Evolutionary conservation across 2,113 vertebrate genomes (phyloP).

Genomic region (Anarrhichthys ocellatus): DNA sequence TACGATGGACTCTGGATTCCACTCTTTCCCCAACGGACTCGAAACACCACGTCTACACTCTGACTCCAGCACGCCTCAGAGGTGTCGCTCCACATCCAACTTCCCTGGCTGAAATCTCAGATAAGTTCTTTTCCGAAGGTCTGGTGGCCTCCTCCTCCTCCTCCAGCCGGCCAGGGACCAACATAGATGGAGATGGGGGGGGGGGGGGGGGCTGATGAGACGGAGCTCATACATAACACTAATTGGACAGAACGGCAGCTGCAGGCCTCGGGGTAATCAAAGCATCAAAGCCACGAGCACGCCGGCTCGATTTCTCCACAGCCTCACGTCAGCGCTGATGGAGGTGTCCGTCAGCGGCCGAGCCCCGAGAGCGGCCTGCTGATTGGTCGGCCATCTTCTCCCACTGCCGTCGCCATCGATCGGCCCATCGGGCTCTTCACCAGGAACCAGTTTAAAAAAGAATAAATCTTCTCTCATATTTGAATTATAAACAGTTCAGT

Average conservation of each 20-base stretch:
- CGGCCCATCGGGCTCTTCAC: not conserved
- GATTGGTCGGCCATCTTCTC: slow-evolving; percentile 5
- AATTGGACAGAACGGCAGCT: slow-evolving; percentile 66
- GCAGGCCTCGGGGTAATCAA: slow-evolving; percentile 50
- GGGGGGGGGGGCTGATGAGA: slow-evolving; percentile 21
- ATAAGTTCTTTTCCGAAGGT: not conserved
- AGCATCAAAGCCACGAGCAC: slow-evolving; percentile 39
- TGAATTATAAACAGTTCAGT: not conserved
- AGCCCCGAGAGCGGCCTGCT: not conserved
- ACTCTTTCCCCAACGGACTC: not conserved
- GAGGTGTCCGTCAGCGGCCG: slow-evolving; percentile 3
- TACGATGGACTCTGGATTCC: slow-evolving; percentile 12
- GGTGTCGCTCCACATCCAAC: slow-evolving; percentile 13
- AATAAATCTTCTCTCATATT: not conserved
- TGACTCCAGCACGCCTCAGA: not conserved
- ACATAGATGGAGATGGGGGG: not conserved
- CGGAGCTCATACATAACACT: slow-evolving; percentile 65
- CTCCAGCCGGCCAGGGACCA: not conserved
- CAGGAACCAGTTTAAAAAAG: not conserved
- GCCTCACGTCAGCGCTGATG: slow-evolving; percentile 23
- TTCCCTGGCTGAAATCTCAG: not conserved
- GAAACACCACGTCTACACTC: not conserved
- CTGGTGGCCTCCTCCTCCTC: not conserved
- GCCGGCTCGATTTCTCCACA: slow-evolving; percentile 5
- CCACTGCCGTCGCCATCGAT: slow-evolving; percentile 6